Evolutionary conservation across 2,888 invertebrate species (phyloP).

Genomic region (Diplolepis rosae): DNA sequence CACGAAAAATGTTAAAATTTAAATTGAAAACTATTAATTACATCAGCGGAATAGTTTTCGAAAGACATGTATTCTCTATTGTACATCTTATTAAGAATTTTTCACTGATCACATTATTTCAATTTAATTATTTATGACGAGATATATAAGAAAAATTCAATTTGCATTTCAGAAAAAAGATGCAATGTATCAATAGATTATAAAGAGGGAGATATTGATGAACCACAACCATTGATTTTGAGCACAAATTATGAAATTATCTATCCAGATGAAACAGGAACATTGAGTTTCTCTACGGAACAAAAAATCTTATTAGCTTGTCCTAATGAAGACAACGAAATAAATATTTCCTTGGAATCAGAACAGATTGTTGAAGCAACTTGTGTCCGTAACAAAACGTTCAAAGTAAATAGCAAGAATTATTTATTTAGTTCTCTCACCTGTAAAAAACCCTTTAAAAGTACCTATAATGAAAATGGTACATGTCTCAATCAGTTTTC

Average conservation of each 20-base stretch:
- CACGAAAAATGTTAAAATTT: too few species aligned
- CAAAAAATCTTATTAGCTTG: constrained; percentile 12
- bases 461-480: neutral
- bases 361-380: neutral
- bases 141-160: neutral
- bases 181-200: constrained; percentile 72
- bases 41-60: too few species aligned
- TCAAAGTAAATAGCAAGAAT: neutral
- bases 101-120: too few species aligned
- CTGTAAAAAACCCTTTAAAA: neutral
- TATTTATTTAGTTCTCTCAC: neutral
- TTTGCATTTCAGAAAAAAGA: constrained; percentile 39
- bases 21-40: too few species aligned
- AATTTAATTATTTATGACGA: too few species aligned
- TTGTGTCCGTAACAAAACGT: neutral
- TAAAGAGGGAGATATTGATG: constrained; percentile 75
- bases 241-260: constrained; percentile 49
- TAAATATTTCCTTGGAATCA: neutral
- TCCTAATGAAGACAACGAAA: neutral
- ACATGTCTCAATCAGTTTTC: neutral
- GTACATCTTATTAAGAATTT: too few species aligned
- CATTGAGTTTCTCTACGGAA: constrained; percentile 36
- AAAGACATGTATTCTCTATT: too few species aligned
- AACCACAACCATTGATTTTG: constrained; percentile 79
- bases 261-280: constrained; percentile 53